Percentiles rank a stretch among this genome's conserved stretches.
Evolutionary conservation across 2,113 vertebrate species (phyloP).

Genomic region (Girardinichthys multiradiatus): DNA sequence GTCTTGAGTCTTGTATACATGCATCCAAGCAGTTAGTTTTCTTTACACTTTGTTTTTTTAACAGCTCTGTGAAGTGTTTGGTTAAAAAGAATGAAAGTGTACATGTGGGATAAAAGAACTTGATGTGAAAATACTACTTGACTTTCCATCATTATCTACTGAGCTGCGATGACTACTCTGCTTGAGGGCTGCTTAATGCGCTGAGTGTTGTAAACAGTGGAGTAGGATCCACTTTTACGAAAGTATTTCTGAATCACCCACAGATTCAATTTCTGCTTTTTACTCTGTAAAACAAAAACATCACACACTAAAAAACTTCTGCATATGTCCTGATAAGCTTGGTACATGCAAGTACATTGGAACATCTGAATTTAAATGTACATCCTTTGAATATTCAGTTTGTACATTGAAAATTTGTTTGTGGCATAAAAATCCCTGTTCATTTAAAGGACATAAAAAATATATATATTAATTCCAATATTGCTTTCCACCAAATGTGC

Average conservation of each 20-base stretch:
- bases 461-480: background rate
- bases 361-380: no score
- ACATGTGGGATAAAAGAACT: background rate
- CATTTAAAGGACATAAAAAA: no score
- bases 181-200: background rate
- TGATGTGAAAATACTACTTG: background rate
- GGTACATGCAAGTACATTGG: background rate
- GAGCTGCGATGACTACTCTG: background rate
- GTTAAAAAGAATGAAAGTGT: background rate
- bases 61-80: background rate
- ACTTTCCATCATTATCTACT: background rate
- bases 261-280: background rate
- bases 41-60: background rate
- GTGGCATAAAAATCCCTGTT: no score
- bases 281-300: background rate
- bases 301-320: background rate
- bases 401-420: no score
- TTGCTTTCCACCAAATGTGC: background rate
- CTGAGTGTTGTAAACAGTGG: background rate
- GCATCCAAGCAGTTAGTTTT: background rate
- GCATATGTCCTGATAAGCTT: background rate
- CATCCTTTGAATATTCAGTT: no score
- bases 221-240: background rate
- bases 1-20: background rate
- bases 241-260: background rate